phyloP scores from a whole-genome alignment of 2,888 invertebrate genomes.

The Argynnis bischoffii region DNA sequence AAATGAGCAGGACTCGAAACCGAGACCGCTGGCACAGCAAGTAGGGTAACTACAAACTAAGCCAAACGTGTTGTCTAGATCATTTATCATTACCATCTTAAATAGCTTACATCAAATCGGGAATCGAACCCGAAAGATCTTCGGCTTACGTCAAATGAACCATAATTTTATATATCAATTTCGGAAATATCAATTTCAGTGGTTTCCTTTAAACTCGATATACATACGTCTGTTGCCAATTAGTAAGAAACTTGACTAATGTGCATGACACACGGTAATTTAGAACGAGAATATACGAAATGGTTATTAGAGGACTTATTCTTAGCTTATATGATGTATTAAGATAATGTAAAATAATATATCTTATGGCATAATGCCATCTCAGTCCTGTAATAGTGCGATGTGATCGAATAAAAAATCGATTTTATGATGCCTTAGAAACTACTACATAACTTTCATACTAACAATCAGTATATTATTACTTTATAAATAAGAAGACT shows the following conservation, averaged over 20 bases:
- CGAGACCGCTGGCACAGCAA: too few species aligned
- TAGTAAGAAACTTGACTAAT: conserved; percentile 52
- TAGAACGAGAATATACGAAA: conserved; percentile 7
- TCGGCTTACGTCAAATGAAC: conserved; percentile 9
- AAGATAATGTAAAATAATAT: neutral
- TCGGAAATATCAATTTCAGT: conserved; percentile 39
- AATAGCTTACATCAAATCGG: neutral
- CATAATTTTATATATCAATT: conserved; percentile 18
- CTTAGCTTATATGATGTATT: conserved; percentile 7
- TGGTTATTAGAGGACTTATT: conserved; percentile 12
- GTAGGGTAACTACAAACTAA: too few species aligned
- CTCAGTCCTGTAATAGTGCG: neutral
- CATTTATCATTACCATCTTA: too few species aligned
- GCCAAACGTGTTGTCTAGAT: too few species aligned
- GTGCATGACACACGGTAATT: conserved; percentile 41
- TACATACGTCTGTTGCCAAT: conserved; percentile 52
- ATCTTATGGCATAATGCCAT: neutral
- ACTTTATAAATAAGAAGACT: too few species aligned
- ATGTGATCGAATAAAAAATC: too few species aligned
- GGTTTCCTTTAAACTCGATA: conserved; percentile 47
- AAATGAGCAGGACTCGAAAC: too few species aligned
- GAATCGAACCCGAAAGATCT: neutral
- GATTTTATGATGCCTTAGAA: too few species aligned
- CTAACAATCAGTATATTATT: too few species aligned
- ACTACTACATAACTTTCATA: too few species aligned